Conservation (phyloP, 2,797 vertebrate genomes). For the Basileuterus tristriatus region DNA sequence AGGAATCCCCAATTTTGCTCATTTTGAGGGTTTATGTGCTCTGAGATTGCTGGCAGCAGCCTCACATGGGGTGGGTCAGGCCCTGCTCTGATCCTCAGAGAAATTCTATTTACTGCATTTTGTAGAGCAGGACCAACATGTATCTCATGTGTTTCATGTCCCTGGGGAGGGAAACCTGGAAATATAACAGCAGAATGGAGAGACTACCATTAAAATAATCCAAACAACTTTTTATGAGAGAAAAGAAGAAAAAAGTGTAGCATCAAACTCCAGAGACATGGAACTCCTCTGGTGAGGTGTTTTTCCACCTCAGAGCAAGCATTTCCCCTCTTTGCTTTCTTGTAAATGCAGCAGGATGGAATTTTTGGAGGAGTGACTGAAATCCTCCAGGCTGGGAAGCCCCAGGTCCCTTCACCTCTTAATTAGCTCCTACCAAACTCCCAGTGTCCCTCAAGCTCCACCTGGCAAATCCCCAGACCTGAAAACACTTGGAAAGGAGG, state of each 20-base stretch:
- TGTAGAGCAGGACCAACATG: background rate
- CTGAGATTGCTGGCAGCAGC: background rate
- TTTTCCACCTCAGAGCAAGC: background rate
- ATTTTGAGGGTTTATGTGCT: rapidly evolving
- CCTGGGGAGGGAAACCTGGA: background rate
- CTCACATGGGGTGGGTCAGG: background rate
- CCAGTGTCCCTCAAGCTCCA: background rate
- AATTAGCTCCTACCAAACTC: background rate
- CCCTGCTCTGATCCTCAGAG: background rate
- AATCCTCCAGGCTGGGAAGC: background rate
- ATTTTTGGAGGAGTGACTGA: background rate
- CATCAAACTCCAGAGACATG: rapidly evolving
- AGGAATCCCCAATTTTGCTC: rapidly evolving
- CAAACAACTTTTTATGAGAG: background rate
- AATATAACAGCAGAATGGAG: background rate
- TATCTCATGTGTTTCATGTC: background rate
- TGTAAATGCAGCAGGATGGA: rapidly evolving
- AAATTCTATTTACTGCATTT: background rate
- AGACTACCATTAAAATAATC: background rate
- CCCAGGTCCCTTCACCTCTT: background rate
- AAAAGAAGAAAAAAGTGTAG: rapidly evolving
- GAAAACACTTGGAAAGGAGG: background rate
- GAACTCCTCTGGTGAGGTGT: background rate
- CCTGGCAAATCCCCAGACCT: background rate
- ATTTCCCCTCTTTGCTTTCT: background rate